Conservation (phyloP, 1,140 invertebrate genomes). For the Trissolcus basalis region DNA sequence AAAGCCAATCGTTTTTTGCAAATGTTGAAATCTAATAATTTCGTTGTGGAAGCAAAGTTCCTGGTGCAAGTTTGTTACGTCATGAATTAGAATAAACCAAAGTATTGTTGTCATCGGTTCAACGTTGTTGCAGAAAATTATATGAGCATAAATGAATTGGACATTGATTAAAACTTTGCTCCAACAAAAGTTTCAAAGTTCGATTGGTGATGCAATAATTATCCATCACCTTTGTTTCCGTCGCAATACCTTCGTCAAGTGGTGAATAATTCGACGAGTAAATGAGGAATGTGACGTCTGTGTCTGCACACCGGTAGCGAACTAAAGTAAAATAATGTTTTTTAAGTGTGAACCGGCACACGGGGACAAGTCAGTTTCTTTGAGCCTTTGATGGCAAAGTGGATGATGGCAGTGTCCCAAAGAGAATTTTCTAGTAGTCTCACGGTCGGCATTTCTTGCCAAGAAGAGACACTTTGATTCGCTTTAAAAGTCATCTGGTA, state of each 20-base stretch:
- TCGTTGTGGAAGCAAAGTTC: no score
- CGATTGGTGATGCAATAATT: conserved; percentile 13
- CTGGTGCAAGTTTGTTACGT: no score
- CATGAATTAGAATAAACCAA: no score
- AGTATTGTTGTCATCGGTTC: no score
- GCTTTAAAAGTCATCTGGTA: conserved; percentile 67
- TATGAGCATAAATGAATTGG: no score
- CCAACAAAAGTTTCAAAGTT: background rate
- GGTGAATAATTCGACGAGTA: conserved; percentile 54
- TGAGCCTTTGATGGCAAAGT: conserved; percentile 61
- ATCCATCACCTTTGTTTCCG: conserved; percentile 26
- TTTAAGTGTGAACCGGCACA: conserved; percentile 58
- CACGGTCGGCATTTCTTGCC: conserved; percentile 64
- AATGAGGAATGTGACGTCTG: conserved; percentile 35
- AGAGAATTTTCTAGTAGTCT: conserved; percentile 74
- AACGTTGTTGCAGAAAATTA: no score
- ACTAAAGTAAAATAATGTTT: conserved; percentile 57
- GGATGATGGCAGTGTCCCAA: conserved; percentile 70
- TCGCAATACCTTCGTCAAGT: conserved; percentile 39
- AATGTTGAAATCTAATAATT: no score
- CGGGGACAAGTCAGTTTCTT: conserved; percentile 55
- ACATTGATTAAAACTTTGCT: background rate
- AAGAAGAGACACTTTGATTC: conserved; percentile 71
- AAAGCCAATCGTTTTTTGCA: no score
- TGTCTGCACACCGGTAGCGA: conserved; percentile 28